Evolutionary conservation across 2,888 invertebrate genomes (phyloP).

Genomic region (Dione vanillae): DNA sequence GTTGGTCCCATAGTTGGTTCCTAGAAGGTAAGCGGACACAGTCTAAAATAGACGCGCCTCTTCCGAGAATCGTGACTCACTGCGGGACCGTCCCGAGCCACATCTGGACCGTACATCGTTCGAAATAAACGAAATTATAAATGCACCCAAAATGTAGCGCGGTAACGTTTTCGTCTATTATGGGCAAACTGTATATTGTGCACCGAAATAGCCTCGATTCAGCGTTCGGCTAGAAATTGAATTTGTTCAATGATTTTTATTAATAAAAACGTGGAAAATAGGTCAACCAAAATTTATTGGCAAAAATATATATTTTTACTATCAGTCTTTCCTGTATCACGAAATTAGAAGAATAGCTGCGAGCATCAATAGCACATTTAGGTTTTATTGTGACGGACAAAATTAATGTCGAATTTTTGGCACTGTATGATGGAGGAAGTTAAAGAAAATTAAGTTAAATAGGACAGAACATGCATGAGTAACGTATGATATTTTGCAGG

Average conservation of each 20-base stretch:
- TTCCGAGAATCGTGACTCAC: conserved; percentile 80
- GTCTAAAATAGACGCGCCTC: conserved; percentile 80
- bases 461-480: conserved; percentile 58
- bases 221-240: conserved; percentile 24
- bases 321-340: conserved; percentile 21
- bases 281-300: conserved; percentile 33
- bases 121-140: conserved; percentile 55
- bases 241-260: conserved; percentile 33
- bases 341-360: conserved; percentile 22
- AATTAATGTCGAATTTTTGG: conserved; percentile 39
- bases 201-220: conserved; percentile 34
- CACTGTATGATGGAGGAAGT: conserved; percentile 44
- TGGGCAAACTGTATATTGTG: conserved; percentile 38
- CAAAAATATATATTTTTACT: conserved; percentile 26
- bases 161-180: conserved; percentile 42
- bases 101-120: conserved; percentile 71
- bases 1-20: conserved; percentile 79
- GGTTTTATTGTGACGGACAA: conserved; percentile 31
- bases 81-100: conserved; percentile 72
- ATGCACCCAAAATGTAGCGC: conserved; percentile 54
- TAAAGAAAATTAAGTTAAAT: conserved; percentile 44
- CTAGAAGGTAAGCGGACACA: conserved; percentile 84
- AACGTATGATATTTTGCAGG: conserved; percentile 70
- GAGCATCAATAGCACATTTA: conserved; percentile 15
- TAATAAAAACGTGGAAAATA: conserved; percentile 27